Base-by-base conservation (phyloP, 2,888 invertebrate species). In the Stegophylla sp. region DNA sequence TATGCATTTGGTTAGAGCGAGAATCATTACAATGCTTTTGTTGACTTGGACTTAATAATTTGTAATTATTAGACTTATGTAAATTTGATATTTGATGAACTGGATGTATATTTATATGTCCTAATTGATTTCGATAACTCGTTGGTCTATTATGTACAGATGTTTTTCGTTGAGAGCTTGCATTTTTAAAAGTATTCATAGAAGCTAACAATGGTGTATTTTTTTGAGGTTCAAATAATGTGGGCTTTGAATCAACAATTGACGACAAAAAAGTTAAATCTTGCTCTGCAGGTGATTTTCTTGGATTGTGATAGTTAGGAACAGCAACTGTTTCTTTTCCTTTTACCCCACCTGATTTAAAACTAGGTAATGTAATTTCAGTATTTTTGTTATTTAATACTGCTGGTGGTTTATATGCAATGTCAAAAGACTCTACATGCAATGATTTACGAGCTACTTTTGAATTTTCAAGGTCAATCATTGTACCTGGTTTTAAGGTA, bases 401-500 rank as follows among this genome's bases (percentile, higher is more conserved):
- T 13, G 13, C 23, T 9, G 23, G 5, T n/a, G 79, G 48, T 71
- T 61, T 71, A 34, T 51, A n/a, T n/a, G n/a, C n/a, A n/a, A n/a
- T n/a, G n/a, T n/a, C n/a, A n/a, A n/a, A n/a, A 23, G 79, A 79
- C n/a, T 79, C 71, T 3, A 79, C 71, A 61, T 61, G 48, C 12
- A 79, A 61, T n/a, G 79, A 71, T 34, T 69, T 17, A 20, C 79
- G 34, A 51, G 10, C 1, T 12, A 41, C 23, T 79, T 79, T 79
- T 3, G 79, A 71, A 23, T 61, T 79, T 79, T 71, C 71, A 41
- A 79, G 69, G 7, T 79, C 79, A 23, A 69, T 23, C 17, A 79
- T 51, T 51, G 79, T 71, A 13, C 79, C 79, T n/a, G 79, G 79
- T 61, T 79, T 79, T 51, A 79, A 71, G 4, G 61, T 20, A 41